Percentiles rank a stretch among this genome's conserved stretches.
phyloP scores from a whole-genome alignment of 1,140 invertebrate species.

The Zaprionus nigranus region DNA sequence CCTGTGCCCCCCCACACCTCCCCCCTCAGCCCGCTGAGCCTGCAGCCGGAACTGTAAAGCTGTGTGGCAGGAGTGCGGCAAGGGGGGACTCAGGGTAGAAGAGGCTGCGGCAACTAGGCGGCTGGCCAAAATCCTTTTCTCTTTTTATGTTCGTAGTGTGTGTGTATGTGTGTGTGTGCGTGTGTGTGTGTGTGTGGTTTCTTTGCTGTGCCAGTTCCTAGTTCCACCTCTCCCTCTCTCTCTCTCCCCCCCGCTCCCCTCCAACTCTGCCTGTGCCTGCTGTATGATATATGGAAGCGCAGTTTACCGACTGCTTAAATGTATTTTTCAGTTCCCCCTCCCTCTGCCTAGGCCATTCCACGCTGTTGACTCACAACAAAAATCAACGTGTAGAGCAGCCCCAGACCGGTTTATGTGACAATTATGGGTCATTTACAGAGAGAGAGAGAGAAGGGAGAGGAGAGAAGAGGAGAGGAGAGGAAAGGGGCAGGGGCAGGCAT shows the following conservation, averaged over 20 bases:
- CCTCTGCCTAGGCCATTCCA: conserved; percentile 50
- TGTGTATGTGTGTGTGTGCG: neutral
- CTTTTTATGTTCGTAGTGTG: neutral
- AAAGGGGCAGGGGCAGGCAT: neutral
- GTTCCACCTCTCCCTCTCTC: neutral
- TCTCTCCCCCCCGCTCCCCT: conserved; percentile 10
- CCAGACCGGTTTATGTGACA: conserved; percentile 57
- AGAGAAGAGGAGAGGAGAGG: neutral
- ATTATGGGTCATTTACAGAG: conserved; percentile 62
- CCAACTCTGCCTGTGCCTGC: no score
- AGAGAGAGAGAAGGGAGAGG: neutral
- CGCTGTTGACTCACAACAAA: conserved; percentile 73
- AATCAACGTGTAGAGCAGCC: conserved; percentile 45
- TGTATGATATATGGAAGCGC: conserved; percentile 69
- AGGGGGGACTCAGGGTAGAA: neutral
- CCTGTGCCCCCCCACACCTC: conserved; percentile 27
- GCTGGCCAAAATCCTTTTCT: conserved; percentile 40
- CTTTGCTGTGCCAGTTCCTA: neutral
- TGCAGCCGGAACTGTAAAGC: neutral
- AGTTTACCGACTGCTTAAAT: conserved; percentile 80
- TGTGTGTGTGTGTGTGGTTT: neutral
- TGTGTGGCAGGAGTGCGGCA: neutral
- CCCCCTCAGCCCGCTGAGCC: neutral
- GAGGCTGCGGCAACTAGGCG: conserved; percentile 8
- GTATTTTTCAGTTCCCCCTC: conserved; percentile 79